Percentiles rank a stretch among this genome's conserved stretches.
These are phyloP conservation scores for Stegodyphus mimosarum DNA, from an alignment of 1,140 invertebrate genomes.

Conservation along the genomic window DNA sequence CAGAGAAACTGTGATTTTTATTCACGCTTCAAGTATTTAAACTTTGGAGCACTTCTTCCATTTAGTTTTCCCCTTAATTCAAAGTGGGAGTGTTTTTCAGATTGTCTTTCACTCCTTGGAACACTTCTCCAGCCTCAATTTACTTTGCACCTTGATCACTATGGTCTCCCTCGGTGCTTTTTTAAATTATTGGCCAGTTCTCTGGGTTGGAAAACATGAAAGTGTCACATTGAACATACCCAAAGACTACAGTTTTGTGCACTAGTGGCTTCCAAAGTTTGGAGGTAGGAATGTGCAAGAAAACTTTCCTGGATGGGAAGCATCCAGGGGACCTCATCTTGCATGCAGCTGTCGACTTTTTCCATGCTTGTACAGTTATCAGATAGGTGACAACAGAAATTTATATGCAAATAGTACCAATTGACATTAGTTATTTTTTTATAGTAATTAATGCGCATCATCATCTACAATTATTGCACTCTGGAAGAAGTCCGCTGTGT, in stretches of 20 bases:
- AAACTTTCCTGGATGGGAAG: not conserved
- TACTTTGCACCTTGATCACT: conserved; percentile 48
- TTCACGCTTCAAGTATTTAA: conserved; percentile 24
- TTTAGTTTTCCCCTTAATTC: conserved; percentile 30
- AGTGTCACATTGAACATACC: not conserved
- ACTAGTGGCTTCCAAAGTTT: not conserved
- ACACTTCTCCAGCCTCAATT: conserved; percentile 18
- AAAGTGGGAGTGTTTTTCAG: conserved; percentile 44
- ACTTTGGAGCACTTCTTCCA: conserved; percentile 28
- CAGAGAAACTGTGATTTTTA: conserved; percentile 51
- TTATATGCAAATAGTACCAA: conserved; percentile 42
- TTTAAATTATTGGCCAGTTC: conserved; percentile 11
- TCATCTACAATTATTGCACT: not conserved
- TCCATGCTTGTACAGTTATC: conserved; percentile 51
- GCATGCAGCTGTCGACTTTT: conserved; percentile 25
- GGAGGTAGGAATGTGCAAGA: not conserved
- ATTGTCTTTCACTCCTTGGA: not conserved
- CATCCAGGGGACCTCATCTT: not conserved
- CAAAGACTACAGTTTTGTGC: not conserved
- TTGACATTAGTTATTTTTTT: conserved; percentile 59
- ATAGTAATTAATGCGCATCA: conserved; percentile 30
- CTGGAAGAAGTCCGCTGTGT: not conserved
- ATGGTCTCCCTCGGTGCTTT: conserved; percentile 30
- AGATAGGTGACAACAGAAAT: conserved; percentile 22
- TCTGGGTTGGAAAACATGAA: not conserved